phyloP scores from a whole-genome alignment of 2,113 vertebrate genomes.

The pig (Sus scrofa) region DNA sequence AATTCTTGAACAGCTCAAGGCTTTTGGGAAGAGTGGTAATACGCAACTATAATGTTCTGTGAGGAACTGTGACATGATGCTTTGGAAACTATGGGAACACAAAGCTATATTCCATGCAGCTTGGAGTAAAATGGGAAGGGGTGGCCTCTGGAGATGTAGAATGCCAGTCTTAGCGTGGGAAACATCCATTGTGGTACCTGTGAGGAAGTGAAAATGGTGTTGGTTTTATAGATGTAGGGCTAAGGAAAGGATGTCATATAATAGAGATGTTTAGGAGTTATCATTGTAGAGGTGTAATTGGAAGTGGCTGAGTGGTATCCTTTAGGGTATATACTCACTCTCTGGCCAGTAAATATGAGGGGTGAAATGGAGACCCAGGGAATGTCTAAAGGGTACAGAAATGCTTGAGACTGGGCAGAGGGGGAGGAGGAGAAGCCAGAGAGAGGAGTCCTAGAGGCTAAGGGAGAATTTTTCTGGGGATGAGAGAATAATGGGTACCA shows the following conservation, averaged over 20 bases:
- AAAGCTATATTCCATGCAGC: no score
- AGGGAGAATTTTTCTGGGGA: background rate
- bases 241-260: background rate
- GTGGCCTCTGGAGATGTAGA: background rate
- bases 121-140: background rate
- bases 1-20: conserved; percentile 13
- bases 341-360: background rate
- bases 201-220: background rate
- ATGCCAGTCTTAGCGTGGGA: background rate
- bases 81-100: background rate
- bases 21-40: conserved; percentile 9
- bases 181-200: background rate
- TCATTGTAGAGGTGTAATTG: background rate
- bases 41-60: conserved; percentile 30
- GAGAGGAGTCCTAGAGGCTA: background rate
- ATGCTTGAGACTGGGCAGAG: background rate
- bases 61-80: background rate
- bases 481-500: background rate
- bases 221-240: background rate
- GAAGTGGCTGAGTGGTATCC: background rate
- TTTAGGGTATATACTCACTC: background rate
- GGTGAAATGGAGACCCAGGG: background rate
- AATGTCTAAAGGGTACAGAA: conserved; percentile 46
- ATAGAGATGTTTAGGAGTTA: background rate
- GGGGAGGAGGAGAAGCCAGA: background rate